Conservation (phyloP, 2,113 vertebrate species). For the Malurus elegans region DNA sequence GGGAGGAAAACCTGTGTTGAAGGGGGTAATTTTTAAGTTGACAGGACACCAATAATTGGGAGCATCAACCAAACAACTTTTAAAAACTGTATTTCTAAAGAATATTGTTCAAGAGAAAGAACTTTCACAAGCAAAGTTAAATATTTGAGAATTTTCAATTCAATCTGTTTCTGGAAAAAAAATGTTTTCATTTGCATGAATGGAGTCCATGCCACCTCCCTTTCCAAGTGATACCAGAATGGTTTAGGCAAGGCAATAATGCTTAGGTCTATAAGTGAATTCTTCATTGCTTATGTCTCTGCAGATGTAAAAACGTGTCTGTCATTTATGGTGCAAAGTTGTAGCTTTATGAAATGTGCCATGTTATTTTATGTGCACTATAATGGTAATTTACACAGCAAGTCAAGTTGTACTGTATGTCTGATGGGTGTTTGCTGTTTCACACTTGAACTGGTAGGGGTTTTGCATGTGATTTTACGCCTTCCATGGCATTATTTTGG, state of each 20-base stretch:
- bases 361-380: background rate
- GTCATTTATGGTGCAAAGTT: background rate
- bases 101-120: background rate
- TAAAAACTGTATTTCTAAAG: background rate
- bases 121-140: background rate
- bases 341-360: constrained; percentile 33
- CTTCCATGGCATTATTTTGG: background rate
- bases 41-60: background rate
- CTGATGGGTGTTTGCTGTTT: background rate
- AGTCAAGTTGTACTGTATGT: background rate
- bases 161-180: background rate
- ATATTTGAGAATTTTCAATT: background rate
- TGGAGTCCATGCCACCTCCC: background rate
- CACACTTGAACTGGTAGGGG: background rate
- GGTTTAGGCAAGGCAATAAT: background rate
- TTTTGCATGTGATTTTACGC: background rate
- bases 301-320: background rate
- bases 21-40: background rate
- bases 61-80: background rate
- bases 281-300: background rate
- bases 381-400: background rate
- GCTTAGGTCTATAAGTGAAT: background rate
- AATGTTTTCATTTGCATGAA: background rate
- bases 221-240: background rate
- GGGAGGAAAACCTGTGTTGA: background rate